Percentiles rank a stretch among this genome's conserved stretches.
These are phyloP conservation scores for Drosophila parthenogenetica DNA, from an alignment of 2,888 invertebrate species.

Conservation along the genomic window DNA sequence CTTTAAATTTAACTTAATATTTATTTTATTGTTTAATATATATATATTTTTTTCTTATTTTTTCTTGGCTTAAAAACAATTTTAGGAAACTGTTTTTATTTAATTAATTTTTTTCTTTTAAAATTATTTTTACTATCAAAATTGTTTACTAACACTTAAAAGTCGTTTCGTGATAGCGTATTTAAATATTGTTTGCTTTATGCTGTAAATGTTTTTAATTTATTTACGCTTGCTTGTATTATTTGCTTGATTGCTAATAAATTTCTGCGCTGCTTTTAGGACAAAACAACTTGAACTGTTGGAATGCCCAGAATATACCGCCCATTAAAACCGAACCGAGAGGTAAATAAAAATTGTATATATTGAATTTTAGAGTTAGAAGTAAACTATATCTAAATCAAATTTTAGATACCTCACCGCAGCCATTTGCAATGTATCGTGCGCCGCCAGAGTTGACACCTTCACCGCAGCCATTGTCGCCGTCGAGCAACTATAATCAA, in stretches of 20 bases:
- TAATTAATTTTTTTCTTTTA: slow-evolving; percentile 1
- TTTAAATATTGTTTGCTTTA: background rate
- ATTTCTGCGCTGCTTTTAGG: slow-evolving; percentile 54
- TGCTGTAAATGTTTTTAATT: slow-evolving; percentile 1
- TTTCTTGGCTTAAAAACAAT: too few species aligned
- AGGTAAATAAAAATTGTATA: slow-evolving; percentile 77
- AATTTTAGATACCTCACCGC: slow-evolving; percentile 83
- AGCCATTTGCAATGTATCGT: slow-evolving; percentile 80
- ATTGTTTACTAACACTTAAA: background rate
- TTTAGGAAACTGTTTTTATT: too few species aligned
- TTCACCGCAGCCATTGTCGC: slow-evolving; percentile 84
- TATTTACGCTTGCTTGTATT: background rate
- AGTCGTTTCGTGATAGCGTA: too few species aligned
- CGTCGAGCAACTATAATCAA: slow-evolving; percentile 79
- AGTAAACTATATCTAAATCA: too few species aligned
- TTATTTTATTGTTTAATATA: background rate
- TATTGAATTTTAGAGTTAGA: background rate
- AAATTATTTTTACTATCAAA: background rate
- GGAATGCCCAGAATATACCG: slow-evolving; percentile 81
- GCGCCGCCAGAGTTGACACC: slow-evolving; percentile 82
- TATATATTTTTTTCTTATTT: too few species aligned
- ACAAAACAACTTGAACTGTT: slow-evolving; percentile 75
- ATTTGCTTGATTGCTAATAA: slow-evolving; percentile 35
- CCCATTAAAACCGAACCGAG: slow-evolving; percentile 84
- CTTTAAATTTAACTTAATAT: background rate